Evolutionary conservation across 2,888 invertebrate species (phyloP).

Genomic region (Incurvaria masculella): DNA sequence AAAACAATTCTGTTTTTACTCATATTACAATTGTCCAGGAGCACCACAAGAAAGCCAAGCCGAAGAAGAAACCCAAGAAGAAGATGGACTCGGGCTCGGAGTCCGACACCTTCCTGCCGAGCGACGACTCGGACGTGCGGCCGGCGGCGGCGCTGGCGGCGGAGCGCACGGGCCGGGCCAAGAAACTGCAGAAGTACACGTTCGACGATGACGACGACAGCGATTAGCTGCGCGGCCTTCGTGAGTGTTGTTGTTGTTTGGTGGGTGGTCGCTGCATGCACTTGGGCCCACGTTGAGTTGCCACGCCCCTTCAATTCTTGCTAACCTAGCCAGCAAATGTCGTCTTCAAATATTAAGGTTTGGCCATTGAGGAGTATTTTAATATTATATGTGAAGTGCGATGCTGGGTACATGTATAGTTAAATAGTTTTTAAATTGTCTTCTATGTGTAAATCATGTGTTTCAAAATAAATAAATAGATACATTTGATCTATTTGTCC

Average conservation of each 20-base stretch:
- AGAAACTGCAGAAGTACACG: constrained; percentile 28
- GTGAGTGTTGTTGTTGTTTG: neutral
- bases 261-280: too few relatives aligned
- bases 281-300: too few relatives aligned
- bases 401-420: too few relatives aligned
- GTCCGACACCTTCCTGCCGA: constrained; percentile 20
- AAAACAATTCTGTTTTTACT: constrained; percentile 1
- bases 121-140: constrained; percentile 11
- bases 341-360: too few relatives aligned
- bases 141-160: constrained; percentile 14
- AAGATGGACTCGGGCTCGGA: constrained; percentile 32
- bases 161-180: constrained; percentile 23
- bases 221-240: constrained; percentile 7
- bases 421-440: too few relatives aligned
- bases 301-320: too few relatives aligned
- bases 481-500: too few relatives aligned
- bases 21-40: neutral
- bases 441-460: too few relatives aligned
- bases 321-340: too few relatives aligned
- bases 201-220: constrained; percentile 45
- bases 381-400: too few relatives aligned
- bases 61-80: constrained; percentile 34
- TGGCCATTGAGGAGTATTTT: too few relatives aligned
- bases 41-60: constrained; percentile 32
- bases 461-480: too few relatives aligned